Conservation (phyloP, 1,140 invertebrate species). For the Brachionus calyciflorus region DNA sequence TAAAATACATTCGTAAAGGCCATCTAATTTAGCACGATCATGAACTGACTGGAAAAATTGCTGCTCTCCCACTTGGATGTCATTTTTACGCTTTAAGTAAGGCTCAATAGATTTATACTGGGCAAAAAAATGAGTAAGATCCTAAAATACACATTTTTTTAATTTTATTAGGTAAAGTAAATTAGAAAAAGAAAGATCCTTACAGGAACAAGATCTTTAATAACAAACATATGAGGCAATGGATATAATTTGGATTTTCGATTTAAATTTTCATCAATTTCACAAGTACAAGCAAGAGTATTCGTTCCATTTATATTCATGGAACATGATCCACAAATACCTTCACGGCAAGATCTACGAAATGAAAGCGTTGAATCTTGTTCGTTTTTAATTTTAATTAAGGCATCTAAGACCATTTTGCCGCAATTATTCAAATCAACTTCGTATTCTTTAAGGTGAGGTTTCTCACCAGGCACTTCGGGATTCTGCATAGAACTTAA, state of each 20-base stretch:
- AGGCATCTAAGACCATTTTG: constrained; percentile 93
- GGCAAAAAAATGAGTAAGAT: constrained; percentile 87
- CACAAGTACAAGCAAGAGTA: constrained; percentile 88
- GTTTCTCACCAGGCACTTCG: constrained; percentile 82
- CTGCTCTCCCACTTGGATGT: constrained; percentile 68
- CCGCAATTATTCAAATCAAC: constrained; percentile 87
- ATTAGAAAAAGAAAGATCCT: too few relatives aligned
- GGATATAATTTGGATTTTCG: constrained; percentile 87
- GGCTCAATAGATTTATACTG: constrained; percentile 92
- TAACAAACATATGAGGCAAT: constrained; percentile 94
- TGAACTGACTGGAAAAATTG: constrained; percentile 83
- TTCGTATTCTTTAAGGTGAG: constrained; percentile 83
- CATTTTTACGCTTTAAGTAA: constrained; percentile 78
- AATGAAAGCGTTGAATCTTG: constrained; percentile 94
- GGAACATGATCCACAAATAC: constrained; percentile 95
- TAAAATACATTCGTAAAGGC: constrained; percentile 92
- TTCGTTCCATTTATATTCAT: constrained; percentile 98
- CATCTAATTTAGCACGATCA: constrained; percentile 87
- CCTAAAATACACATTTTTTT: constrained; percentile 55
- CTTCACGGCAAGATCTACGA: constrained; percentile 85
- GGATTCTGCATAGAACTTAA: constrained; percentile 65
- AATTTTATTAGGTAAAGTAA: neutral
- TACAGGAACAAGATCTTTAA: constrained; percentile 87
- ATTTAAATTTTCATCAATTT: constrained; percentile 77
- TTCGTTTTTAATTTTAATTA: constrained; percentile 98